Conservation (phyloP, 2,888 invertebrate genomes). For the Sepioteuthis lessoniana region DNA sequence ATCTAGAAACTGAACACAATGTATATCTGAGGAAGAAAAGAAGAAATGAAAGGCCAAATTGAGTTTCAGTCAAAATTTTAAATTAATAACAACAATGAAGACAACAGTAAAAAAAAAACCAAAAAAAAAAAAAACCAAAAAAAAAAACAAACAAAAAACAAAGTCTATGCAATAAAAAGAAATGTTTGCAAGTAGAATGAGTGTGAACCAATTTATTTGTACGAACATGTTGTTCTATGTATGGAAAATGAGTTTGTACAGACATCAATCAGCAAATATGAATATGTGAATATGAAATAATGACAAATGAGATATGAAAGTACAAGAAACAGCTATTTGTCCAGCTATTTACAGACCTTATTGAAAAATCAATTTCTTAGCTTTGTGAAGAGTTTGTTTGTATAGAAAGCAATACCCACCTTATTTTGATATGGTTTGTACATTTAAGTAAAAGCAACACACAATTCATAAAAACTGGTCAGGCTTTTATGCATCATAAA, state of each 20-base stretch:
- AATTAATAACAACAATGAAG: not conserved
- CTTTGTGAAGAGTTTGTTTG: too few species aligned
- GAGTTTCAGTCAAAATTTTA: not conserved
- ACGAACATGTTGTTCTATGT: not conserved
- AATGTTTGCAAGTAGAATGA: not conserved
- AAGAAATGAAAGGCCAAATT: not conserved
- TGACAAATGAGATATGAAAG: not conserved
- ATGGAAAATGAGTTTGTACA: not conserved
- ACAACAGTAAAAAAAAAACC: too few species aligned
- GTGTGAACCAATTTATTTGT: not conserved
- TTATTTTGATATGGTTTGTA: too few species aligned
- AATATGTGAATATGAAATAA: not conserved
- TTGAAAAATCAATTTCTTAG: not conserved
- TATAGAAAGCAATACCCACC: too few species aligned
- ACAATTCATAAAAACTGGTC: too few species aligned
- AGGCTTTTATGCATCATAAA: too few species aligned
- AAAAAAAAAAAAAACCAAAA: too few species aligned
- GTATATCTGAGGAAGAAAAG: too few species aligned
- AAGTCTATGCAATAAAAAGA: not conserved
- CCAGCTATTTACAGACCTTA: not conserved
- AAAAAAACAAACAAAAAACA: not conserved
- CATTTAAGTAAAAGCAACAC: too few species aligned
- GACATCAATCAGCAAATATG: not conserved
- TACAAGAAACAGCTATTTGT: not conserved
- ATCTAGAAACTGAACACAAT: too few species aligned